Evolutionary conservation across 92 coral and sea anemone genomes (phyloP).

Genomic region (Galaxea fascicularis): DNA sequence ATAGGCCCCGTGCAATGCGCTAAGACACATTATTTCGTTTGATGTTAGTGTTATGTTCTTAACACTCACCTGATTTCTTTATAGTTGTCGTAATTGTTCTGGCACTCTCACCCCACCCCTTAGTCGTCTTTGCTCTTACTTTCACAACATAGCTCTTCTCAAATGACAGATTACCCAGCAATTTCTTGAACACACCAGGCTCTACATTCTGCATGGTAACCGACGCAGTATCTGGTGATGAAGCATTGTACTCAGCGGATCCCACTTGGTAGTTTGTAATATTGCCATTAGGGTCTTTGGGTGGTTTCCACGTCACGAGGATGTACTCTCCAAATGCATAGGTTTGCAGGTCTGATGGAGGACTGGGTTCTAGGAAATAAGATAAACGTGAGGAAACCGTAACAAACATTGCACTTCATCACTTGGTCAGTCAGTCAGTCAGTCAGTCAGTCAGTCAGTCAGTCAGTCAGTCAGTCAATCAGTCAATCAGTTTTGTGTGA

Average conservation of each 20-base stretch:
- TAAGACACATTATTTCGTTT: no score
- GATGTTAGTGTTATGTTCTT: neutral
- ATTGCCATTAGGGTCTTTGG: slow-evolving; percentile 78
- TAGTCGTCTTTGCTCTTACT: slow-evolving; percentile 75
- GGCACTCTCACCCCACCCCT: slow-evolving; percentile 65
- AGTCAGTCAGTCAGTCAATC: no score
- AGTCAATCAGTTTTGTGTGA: no score
- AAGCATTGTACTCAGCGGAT: slow-evolving; percentile 22
- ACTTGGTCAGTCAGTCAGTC: no score
- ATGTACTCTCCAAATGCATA: slow-evolving; percentile 76
- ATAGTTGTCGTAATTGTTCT: slow-evolving; percentile 7
- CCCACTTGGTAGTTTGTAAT: slow-evolving; percentile 75
- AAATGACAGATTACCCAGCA: slow-evolving; percentile 58
- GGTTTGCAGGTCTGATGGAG: slow-evolving; percentile 51
- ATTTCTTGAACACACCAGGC: neutral
- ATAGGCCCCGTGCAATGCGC: no score
- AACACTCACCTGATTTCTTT: slow-evolving; percentile 20
- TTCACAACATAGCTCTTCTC: slow-evolving; percentile 71
- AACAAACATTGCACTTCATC: no score
- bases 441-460: no score
- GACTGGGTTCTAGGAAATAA: slow-evolving; percentile 71
- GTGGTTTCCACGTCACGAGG: slow-evolving; percentile 78
- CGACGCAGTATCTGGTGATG: neutral
- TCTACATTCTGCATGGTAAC: neutral
- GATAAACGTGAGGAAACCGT: neutral